Base-by-base conservation (phyloP, 2,888 invertebrate species). In the Sclerodermus sp. region DNA sequence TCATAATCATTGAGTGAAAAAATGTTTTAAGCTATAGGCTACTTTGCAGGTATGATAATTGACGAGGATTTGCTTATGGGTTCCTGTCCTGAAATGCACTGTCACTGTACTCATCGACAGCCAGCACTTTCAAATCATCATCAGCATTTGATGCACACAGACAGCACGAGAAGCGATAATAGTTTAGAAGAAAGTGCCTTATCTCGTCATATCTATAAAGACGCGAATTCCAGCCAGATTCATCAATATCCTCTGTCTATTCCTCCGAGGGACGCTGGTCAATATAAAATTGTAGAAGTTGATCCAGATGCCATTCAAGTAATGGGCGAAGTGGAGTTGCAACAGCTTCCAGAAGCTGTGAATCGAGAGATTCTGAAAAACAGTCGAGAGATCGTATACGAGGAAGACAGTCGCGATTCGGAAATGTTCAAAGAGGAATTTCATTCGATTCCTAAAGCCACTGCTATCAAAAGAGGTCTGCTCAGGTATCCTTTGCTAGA, bases 321-420 rank as follows among this genome's bases (percentile, higher is more conserved):
- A 23, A 70, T 71, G 39, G 65, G 54, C 13, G 70, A 70, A 1
- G 41, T 50, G 1, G 70, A 72, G 8, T 46, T 73, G 1, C 60
- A 70, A 14, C 66, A 71, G 4, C 45, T 71, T 5, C 70, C 72
- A 3, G 72, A 72, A 29, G 62, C 70, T 0, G 69, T 70, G 17
- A 73, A 70, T 40, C 60, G 55, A 1, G 71, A 73, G 23, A 71
- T 73, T 16, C 29, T 72, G 13, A 68, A 66, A 42, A 73, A 70
- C 51, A 70, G 72, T 13, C 60, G 66, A 0, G 71, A 72, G 42
- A 70, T 73, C 30, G 53, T 70, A 8, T 70, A 58, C 59, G 71
- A 69, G 8, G 66, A 69, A 16, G 60, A 64, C 2, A 2, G 32
- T n/a, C 34, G 55, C 2, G 60, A 60, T 10, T 31, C 39, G 2